Evolutionary conservation across 2,797 vertebrate genomes (phyloP), one percentile per base, ranked within the genome.

Genomic region (Aeoliscus strigatus): DNA sequence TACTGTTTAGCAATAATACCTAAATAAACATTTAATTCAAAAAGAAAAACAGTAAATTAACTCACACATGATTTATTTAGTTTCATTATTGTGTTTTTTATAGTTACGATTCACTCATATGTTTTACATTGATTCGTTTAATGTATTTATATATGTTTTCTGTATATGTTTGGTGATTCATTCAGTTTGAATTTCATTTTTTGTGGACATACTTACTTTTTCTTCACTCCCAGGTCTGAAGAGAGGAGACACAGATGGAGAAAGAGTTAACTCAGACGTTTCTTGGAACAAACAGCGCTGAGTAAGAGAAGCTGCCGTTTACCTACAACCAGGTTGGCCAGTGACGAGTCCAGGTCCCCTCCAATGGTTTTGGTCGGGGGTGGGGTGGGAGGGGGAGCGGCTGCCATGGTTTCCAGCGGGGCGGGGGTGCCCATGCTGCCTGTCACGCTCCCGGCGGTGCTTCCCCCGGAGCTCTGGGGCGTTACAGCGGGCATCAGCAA

Each of bases 291-390:
- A 2, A 50, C 18, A 51, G 9, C 4, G 26, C 5, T 10, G 3
- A 25, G 10, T 5, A 32, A 13, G 21, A 11, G 4, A 40, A 14
- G 4, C 34, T 43, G 30, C 6, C 15, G 23, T 26, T 46, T 88
- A 97, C 95, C 96, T 90, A 94, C 96, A 60, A 99, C 88, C 85
- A 99, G 80, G 78, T 91, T 96, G 73, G 95, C 96, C 49, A 99
- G 91, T 23, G 96, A 98, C 0, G 93, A 91, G 73, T 99, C 95
- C 59, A 99, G 91, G 67, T 98, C 94, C 27, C 93, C 92, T 41
- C 88, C 92, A 0, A 97, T 90, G 32, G 88, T 80, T 89, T 96
- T 99, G 68, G 81, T 80, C 15, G 89, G 70, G 25, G 88, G 84
- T 14, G 86, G 83, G 41, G 88, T 81, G 15, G 76, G 41, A 0